These are phyloP conservation scores for Octodonta nipae DNA, from an alignment of 2,888 invertebrate species.

Conservation along the genomic window DNA sequence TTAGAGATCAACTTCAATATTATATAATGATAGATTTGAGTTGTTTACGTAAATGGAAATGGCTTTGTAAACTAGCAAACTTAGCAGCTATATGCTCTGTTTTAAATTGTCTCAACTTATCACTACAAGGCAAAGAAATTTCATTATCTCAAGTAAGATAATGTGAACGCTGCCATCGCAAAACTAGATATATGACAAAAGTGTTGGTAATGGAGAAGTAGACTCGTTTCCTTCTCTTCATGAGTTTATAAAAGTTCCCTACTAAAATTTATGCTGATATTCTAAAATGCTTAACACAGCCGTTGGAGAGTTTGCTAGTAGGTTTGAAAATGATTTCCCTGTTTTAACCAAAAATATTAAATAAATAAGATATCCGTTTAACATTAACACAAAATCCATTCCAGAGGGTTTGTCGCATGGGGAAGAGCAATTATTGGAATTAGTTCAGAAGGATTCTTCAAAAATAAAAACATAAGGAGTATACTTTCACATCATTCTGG, in stretches of 20 bases:
- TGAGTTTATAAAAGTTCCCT: conserved; percentile 1
- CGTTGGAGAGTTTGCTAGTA: not conserved
- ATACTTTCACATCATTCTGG: conserved; percentile 1
- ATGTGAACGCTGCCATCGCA: conserved; percentile 1
- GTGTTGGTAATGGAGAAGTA: too few relatives aligned
- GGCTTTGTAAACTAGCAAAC: conserved; percentile 1
- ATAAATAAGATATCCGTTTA: conserved; percentile 1
- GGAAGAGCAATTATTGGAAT: conserved; percentile 1
- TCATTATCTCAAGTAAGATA: conserved; percentile 1
- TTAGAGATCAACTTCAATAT: conserved; percentile 1
- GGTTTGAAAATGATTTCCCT: not conserved
- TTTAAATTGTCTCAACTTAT: conserved; percentile 1
- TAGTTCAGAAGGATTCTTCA: not conserved
- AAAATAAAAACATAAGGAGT: conserved; percentile 1
- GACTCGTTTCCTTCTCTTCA: not conserved
- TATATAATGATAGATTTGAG: not conserved
- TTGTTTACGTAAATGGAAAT: not conserved
- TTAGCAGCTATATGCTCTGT: conserved; percentile 1
- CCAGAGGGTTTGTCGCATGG: conserved; percentile 1
- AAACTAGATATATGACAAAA: conserved; percentile 1
- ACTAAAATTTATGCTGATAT: not conserved
- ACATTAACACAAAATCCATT: not conserved
- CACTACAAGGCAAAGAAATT: conserved; percentile 1
- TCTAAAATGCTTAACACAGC: not conserved
- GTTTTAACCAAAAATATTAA: not conserved